Conservation (phyloP, 2,888 invertebrate genomes). For the Andricus curvator region DNA sequence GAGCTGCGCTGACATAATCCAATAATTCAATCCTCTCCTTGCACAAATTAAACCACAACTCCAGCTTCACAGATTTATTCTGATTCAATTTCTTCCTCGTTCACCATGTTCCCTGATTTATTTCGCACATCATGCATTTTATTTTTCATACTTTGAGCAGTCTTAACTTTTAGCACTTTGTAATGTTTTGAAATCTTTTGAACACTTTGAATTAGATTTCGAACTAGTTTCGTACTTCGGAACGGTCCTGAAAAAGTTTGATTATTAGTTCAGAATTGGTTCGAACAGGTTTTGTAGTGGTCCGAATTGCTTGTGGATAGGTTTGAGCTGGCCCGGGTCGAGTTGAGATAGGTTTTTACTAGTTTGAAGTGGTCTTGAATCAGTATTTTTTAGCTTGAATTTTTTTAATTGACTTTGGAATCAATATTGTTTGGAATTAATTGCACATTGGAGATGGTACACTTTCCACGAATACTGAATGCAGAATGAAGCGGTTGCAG, state of each 20-base stretch:
- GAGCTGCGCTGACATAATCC: conserved; percentile 19
- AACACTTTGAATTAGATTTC: too few relatives aligned
- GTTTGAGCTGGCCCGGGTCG: too few relatives aligned
- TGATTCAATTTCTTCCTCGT: background rate
- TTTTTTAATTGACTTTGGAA: background rate
- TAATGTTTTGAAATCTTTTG: too few relatives aligned
- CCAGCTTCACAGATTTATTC: conserved; percentile 1
- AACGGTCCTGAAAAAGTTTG: background rate
- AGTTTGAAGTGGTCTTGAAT: background rate
- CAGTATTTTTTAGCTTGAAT: background rate
- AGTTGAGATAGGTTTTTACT: too few relatives aligned
- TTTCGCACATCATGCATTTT: background rate
- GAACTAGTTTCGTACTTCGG: background rate
- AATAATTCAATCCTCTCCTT: conserved; percentile 3
- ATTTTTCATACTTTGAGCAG: background rate
- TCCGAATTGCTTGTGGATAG: too few relatives aligned
- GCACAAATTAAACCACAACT: conserved; percentile 1
- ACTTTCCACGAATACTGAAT: background rate
- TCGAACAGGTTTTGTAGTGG: too few relatives aligned
- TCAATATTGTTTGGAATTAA: background rate
- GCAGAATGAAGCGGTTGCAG: background rate
- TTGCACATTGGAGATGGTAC: background rate
- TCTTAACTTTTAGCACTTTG: too few relatives aligned
- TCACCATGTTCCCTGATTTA: background rate
- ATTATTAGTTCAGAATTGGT: background rate